A percentile compares a stretch with the other conserved stretches of the same genome.
These are phyloP conservation scores for Plecturocebus donacophilus DNA, from an alignment of 2,113 vertebrate species.

Conservation along the genomic window DNA sequence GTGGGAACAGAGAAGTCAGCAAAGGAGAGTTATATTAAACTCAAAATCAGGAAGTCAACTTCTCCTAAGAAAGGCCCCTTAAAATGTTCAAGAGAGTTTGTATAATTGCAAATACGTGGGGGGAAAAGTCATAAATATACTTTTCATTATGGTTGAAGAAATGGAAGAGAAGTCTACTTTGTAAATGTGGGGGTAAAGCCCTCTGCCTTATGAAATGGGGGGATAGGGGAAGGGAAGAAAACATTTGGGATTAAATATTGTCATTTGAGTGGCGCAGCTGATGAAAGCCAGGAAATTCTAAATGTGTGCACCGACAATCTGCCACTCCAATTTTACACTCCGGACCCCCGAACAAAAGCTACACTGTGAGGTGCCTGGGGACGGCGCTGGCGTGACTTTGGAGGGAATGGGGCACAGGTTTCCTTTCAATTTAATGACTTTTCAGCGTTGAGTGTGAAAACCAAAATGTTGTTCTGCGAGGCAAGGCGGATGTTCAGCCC, in stretches of 20 bases:
- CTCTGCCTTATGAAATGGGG: background rate
- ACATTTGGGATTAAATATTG: constrained; percentile 30
- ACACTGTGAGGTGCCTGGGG: constrained; percentile 48
- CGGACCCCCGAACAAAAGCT: constrained; percentile 57
- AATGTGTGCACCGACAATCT: background rate
- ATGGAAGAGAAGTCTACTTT: background rate
- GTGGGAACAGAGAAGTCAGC: background rate
- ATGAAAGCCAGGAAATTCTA: constrained; percentile 61
- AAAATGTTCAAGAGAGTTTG: background rate
- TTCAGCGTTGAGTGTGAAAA: constrained; percentile 19
- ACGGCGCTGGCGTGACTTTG: background rate
- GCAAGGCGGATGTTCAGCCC: background rate
- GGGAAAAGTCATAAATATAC: background rate
- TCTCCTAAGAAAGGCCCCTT: background rate
- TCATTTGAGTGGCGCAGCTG: constrained; percentile 35
- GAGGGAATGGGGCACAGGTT: background rate
- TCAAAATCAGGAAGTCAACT: background rate
- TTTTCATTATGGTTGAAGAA: background rate
- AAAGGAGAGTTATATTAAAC: background rate
- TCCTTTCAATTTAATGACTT: constrained; percentile 62
- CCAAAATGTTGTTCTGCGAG: background rate
- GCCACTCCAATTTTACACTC: constrained; percentile 41
- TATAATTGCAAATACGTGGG: background rate
- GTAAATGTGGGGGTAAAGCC: background rate
- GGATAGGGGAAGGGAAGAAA: background rate